phyloP scores from a whole-genome alignment of 2,797 vertebrate genomes.

The Benthosema pterotum region DNA sequence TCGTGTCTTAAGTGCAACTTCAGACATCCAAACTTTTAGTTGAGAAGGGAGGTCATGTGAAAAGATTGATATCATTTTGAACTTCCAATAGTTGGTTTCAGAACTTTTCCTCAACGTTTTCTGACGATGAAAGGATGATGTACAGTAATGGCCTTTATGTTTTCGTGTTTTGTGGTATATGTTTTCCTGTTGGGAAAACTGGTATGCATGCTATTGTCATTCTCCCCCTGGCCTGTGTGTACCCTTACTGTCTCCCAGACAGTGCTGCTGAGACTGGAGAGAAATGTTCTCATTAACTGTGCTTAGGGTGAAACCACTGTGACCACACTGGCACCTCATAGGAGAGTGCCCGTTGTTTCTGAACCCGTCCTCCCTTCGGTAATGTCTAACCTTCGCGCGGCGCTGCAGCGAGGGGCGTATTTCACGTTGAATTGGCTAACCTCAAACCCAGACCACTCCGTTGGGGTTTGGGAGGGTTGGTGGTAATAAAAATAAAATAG shows the following conservation, averaged over 20 bases:
- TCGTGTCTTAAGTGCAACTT: no score
- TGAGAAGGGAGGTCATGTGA: no score
- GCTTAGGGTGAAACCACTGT: constrained; percentile 34
- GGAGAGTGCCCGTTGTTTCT: constrained; percentile 31
- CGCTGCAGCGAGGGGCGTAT: constrained; percentile 29
- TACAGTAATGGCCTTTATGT: constrained; percentile 7
- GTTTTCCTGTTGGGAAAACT: no score
- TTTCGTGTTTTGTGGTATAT: constrained; percentile 23
- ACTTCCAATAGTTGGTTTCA: no score
- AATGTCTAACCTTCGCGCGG: constrained; percentile 48
- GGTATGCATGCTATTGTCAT: neutral
- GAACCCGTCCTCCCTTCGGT: constrained; percentile 27
- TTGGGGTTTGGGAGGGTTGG: constrained; percentile 14
- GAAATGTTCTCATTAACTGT: constrained; percentile 37
- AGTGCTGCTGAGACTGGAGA: constrained; percentile 17
- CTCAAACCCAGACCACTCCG: constrained; percentile 52
- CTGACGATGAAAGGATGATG: no score
- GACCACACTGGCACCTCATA: constrained; percentile 38
- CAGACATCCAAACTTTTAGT: no score
- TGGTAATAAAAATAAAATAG: constrained; percentile 51
- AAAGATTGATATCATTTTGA: no score
- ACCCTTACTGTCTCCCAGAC: constrained; percentile 22
- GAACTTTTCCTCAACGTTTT: no score
- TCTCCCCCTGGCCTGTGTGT: constrained; percentile 13
- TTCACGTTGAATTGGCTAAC: constrained; percentile 46